These are phyloP conservation scores for Sinonovacula constricta DNA, from an alignment of 1,140 invertebrate genomes.

Conservation along the genomic window DNA sequence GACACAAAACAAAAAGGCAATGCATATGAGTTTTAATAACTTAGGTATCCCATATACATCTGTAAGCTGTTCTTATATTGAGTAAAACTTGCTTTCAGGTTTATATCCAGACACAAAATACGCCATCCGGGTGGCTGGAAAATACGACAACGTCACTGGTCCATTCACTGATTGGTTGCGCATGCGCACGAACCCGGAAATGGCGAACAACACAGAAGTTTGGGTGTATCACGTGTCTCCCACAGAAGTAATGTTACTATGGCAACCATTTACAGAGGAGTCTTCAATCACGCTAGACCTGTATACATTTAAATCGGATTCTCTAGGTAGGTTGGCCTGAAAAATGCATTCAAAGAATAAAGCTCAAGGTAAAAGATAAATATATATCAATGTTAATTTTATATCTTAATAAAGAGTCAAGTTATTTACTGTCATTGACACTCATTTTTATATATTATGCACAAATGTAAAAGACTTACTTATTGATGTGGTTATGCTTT, in stretches of 20 bases:
- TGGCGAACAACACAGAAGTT: background rate
- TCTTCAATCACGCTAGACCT: background rate
- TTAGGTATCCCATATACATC: no score
- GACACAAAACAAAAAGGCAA: no score
- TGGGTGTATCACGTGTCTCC: background rate
- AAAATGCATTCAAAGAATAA: no score
- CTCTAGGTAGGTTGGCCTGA: no score
- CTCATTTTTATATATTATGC: background rate
- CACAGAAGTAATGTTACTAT: background rate
- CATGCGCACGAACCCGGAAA: background rate
- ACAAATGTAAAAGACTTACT: no score
- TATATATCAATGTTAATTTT: background rate
- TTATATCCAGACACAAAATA: background rate
- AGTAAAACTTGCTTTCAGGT: no score
- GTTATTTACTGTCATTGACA: background rate
- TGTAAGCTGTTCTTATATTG: no score
- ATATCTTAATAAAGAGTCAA: background rate
- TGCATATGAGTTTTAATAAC: no score
- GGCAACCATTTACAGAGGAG: background rate
- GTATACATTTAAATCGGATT: background rate
- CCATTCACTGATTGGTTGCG: background rate
- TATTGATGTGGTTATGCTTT: no score
- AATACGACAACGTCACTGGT: background rate
- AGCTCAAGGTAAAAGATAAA: background rate
- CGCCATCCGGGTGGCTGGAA: background rate